A percentile compares a stretch with the other conserved stretches of the same genome.
Conservation (phyloP, 1,140 invertebrate genomes). For the Drosophila navojoa region DNA sequence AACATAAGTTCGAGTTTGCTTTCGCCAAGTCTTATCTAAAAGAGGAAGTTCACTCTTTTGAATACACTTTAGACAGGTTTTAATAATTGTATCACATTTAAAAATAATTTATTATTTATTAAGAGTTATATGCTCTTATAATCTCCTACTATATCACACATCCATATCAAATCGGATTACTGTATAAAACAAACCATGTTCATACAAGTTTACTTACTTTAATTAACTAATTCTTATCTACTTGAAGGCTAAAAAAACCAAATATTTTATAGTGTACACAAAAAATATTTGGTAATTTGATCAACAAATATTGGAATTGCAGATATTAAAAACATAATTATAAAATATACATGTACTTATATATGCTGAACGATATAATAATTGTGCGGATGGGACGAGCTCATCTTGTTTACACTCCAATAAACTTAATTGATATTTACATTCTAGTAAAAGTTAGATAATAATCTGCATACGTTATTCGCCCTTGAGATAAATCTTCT, state of each 20-base stretch:
- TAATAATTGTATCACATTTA: not conserved
- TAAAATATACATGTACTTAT: not conserved
- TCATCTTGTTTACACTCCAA: not conserved
- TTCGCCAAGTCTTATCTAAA: slow-evolving; percentile 1
- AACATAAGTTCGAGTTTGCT: not conserved
- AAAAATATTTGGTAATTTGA: not conserved
- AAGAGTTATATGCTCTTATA: too few species aligned
- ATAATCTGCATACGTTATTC: too few species aligned
- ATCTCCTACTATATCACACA: too few species aligned
- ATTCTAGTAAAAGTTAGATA: too few species aligned
- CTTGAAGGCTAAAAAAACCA: not conserved
- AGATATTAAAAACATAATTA: not conserved
- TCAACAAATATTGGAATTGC: slow-evolving; percentile 1
- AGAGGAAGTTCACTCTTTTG: not conserved
- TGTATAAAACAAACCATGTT: too few species aligned
- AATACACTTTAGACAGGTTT: not conserved
- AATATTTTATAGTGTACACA: not conserved
- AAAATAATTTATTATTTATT: not conserved
- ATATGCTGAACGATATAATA: not conserved
- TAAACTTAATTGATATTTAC: too few species aligned
- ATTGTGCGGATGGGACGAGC: too few species aligned
- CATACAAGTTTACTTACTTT: too few species aligned
- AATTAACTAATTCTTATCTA: not conserved
- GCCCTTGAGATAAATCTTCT: too few species aligned
- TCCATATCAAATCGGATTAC: too few species aligned